Conservation (phyloP, 2,113 vertebrate species). For the Dipodomys spectabilis region DNA sequence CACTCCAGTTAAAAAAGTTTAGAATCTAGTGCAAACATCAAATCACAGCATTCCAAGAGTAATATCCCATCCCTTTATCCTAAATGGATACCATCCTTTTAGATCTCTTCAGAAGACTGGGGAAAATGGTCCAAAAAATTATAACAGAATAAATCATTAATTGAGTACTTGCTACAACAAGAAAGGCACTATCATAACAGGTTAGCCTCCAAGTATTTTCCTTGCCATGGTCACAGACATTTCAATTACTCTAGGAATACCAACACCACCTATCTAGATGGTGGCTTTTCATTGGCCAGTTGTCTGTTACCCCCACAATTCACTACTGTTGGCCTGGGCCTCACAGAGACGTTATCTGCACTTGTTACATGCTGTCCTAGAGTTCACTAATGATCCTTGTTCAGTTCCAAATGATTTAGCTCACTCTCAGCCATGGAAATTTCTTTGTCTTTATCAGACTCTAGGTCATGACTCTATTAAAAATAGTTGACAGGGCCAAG, state of each 20-base stretch:
- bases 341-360: background rate
- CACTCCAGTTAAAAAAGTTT: slow-evolving; percentile 86
- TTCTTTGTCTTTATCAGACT: slow-evolving; percentile 71
- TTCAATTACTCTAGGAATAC: slow-evolving; percentile 33
- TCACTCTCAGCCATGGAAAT: slow-evolving; percentile 69
- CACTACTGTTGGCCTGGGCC: background rate
- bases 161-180: slow-evolving; percentile 82
- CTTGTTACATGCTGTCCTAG: background rate
- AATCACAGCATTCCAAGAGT: slow-evolving; percentile 88
- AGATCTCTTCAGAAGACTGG: slow-evolving; percentile 81
- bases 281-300: slow-evolving; percentile 54
- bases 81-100: slow-evolving; percentile 75
- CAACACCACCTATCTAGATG: no score
- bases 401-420: slow-evolving; percentile 57
- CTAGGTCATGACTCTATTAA: slow-evolving; percentile 60
- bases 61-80: slow-evolving; percentile 82
- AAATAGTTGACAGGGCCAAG: slow-evolving; percentile 58
- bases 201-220: slow-evolving; percentile 77
- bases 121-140: slow-evolving; percentile 81
- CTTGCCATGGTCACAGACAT: slow-evolving; percentile 34
- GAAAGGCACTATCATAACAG: slow-evolving; percentile 89
- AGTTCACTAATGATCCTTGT: background rate
- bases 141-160: slow-evolving; percentile 76
- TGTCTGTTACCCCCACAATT: slow-evolving; percentile 25
- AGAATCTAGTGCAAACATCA: slow-evolving; percentile 90